These are phyloP conservation scores for Falco peregrinus DNA, from an alignment of 2,797 vertebrate species.

Conservation along the genomic window DNA sequence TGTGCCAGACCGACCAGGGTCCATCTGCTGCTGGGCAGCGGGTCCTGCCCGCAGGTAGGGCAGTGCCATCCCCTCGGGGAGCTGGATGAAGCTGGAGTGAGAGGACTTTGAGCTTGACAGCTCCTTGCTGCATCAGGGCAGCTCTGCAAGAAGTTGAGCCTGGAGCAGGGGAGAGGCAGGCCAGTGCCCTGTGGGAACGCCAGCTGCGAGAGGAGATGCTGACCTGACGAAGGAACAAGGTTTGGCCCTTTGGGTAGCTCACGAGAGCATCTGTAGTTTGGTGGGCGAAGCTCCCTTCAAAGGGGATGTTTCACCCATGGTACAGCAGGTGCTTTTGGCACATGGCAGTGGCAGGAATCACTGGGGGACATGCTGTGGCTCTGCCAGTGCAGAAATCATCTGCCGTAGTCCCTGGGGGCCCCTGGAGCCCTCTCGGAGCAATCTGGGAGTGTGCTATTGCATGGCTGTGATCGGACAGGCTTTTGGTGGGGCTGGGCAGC, in stretches of 20 bases:
- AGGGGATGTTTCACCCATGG: accelerated
- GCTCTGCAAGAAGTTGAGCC: not conserved
- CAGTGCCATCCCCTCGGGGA: accelerated
- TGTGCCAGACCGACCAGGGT: not conserved
- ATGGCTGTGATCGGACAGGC: accelerated
- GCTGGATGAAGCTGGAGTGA: accelerated
- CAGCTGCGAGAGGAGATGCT: not conserved
- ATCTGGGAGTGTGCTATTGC: accelerated
- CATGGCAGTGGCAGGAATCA: accelerated
- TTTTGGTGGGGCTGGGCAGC: not conserved
- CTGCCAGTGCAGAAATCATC: not conserved
- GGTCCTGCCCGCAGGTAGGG: not conserved
- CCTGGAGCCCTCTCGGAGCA: not conserved
- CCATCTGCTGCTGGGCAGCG: accelerated
- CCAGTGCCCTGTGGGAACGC: not conserved
- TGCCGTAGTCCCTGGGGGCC: not conserved
- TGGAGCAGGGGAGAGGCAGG: not conserved
- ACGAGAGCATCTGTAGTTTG: not conserved
- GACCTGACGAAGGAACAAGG: not conserved
- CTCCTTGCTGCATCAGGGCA: accelerated
- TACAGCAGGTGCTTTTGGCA: not conserved
- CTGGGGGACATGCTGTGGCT: not conserved
- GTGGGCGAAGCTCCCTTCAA: accelerated
- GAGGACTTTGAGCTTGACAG: accelerated
- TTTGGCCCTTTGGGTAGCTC: not conserved